Conservation (phyloP, 1,140 invertebrate species). For the Drosophila ogumai region DNA sequence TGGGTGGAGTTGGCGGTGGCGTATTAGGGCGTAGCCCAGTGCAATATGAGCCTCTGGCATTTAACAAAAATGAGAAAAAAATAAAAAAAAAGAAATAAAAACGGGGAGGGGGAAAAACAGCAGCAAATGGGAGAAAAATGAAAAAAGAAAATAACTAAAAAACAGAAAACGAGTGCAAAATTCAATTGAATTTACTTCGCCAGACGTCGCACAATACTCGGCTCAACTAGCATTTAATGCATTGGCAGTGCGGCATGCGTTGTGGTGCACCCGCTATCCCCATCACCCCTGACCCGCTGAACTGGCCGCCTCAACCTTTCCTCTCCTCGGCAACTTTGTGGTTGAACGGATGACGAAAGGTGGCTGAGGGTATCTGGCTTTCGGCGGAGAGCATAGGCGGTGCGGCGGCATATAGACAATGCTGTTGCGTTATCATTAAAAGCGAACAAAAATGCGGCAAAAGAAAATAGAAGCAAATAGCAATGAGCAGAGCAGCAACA, state of each 20-base stretch:
- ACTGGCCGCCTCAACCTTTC: conserved; percentile 12
- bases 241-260: conserved; percentile 55
- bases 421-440: conserved; percentile 78
- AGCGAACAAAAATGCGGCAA: conserved; percentile 72
- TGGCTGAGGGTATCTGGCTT: conserved; percentile 31
- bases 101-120: conserved; percentile 1
- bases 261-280: conserved; percentile 6
- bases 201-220: conserved; percentile 55
- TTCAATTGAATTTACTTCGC: conserved; percentile 81
- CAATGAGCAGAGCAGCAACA: conserved; percentile 27
- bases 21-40: conserved; percentile 64
- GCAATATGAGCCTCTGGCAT: conserved; percentile 77
- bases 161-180: conserved; percentile 71
- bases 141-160: conserved; percentile 41
- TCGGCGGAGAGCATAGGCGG: conserved; percentile 8
- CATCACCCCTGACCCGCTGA: conserved; percentile 18
- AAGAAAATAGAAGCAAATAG: conserved; percentile 72
- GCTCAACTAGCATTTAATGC: conserved; percentile 69
- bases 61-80: conserved; percentile 52
- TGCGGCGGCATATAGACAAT: conserved; percentile 54
- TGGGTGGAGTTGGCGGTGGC: conserved; percentile 7
- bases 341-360: conserved; percentile 51
- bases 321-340: conserved; percentile 14
- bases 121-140: conserved; percentile 36
- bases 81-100: neutral